Percentiles rank a stretch among this genome's conserved stretches.
Evolutionary conservation across 30 jellyfish, hydroid and myxozoan genomes (phyloP).

Genomic region (Hydractinia echinata): DNA sequence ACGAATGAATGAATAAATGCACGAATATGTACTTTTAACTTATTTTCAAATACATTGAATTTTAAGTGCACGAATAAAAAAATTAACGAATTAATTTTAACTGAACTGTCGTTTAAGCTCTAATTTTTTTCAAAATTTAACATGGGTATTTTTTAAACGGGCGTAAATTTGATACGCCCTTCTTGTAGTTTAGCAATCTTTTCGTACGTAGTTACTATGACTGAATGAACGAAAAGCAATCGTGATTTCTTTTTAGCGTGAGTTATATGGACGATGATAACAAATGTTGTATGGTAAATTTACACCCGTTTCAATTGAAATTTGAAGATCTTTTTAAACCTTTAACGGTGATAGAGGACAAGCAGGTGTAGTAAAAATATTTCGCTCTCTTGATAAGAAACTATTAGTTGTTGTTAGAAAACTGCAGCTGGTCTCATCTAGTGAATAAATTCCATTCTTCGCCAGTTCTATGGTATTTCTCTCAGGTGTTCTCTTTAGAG

Average conservation of each 20-base stretch:
- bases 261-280: not conserved
- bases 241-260: not conserved
- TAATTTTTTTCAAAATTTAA: too few species aligned
- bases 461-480: not conserved
- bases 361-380: not conserved
- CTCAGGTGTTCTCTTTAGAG: too few species aligned
- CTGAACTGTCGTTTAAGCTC: not conserved
- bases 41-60: too few species aligned
- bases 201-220: too few species aligned
- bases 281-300: not conserved
- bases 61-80: too few species aligned
- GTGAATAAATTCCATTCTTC: not conserved
- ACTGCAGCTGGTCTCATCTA: not conserved
- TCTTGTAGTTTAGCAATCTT: too few species aligned
- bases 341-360: not conserved
- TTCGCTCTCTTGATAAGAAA: not conserved
- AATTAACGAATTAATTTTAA: not conserved
- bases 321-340: constrained; percentile 1
- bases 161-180: too few species aligned
- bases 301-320: not conserved
- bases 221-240: too few species aligned
- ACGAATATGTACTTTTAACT: too few species aligned
- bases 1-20: too few species aligned
- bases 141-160: too few species aligned
- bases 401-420: not conserved